Evolutionary conservation across 2,113 vertebrate genomes (phyloP), one percentile per base, ranked within the genome.

Genomic region (Bagarius yarrelli): DNA sequence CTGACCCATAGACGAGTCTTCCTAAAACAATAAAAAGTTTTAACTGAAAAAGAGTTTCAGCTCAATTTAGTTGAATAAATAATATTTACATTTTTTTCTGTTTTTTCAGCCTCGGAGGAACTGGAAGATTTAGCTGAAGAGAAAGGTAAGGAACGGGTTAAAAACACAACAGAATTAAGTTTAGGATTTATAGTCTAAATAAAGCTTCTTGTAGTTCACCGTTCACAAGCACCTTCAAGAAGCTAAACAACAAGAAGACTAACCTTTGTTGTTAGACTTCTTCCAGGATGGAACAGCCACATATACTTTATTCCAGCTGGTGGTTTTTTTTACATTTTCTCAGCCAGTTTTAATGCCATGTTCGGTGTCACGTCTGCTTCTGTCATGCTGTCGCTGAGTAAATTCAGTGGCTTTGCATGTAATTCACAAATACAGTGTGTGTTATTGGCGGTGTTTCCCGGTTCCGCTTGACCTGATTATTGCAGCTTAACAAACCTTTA

Each of bases 101-200:
- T 78, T 83, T 61, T 86, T 92, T 83, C 78, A 94, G 92, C 83
- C 0, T 76, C 90, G 44, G 82, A 87, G 0, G 0, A 90, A 4
- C 40, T 88, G 80, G 16, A 55, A 44, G 8, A 13, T 0, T 74
- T 85, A 9, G 85, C 87, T 30, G 32, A 77, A 27, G 25, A 89
- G 18, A 83, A 88, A 56, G 87, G 88, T 89, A 44, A 79, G 85
- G 60, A 57, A 73, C 34, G 4, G 16, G 2, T 11, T 2, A 25
- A 5, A 18, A 15, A 8, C 32, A 8, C 18, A 63, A 30, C 4
- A 32, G 14, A 27, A 16, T 30, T 63, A 63, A 18, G 8, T 40
- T 66, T 66, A 9, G 4, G 8, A 66, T 19, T 23, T 61, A 2
- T 5, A 50, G n/a, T 23, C 40, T 25, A 2, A n/a, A 32, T 36